Conservation (phyloP, 1,140 invertebrate species). For the Drosophila simulans region DNA sequence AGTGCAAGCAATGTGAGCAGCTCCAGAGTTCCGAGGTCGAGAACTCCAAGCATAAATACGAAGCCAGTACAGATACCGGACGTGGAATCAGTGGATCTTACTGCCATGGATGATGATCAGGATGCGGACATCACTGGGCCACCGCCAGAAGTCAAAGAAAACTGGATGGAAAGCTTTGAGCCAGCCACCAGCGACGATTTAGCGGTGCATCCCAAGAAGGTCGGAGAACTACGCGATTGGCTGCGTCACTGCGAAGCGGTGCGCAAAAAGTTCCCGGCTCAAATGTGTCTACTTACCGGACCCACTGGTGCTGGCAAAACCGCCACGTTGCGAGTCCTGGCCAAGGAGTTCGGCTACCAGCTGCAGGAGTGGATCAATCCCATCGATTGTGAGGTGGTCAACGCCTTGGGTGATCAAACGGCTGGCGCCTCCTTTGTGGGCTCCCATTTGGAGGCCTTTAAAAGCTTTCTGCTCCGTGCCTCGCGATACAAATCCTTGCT, state of each 20-base stretch:
- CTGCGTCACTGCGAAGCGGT: slow-evolving; percentile 77
- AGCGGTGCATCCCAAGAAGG: slow-evolving; percentile 87
- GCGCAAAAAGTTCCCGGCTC: slow-evolving; percentile 84
- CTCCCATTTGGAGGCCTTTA: slow-evolving; percentile 88
- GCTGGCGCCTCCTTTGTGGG: slow-evolving; percentile 82
- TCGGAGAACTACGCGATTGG: slow-evolving; percentile 87
- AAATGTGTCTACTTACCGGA: slow-evolving; percentile 88
- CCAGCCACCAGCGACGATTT: slow-evolving; percentile 86
- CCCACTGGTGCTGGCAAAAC: slow-evolving; percentile 91
- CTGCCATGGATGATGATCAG: slow-evolving; percentile 6
- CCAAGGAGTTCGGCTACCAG: slow-evolving; percentile 86
- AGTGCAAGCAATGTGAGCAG: slow-evolving; percentile 19
- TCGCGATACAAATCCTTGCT: slow-evolving; percentile 89
- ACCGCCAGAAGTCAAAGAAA: slow-evolving; percentile 40
- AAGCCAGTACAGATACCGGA: not conserved
- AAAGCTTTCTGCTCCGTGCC: slow-evolving; percentile 88
- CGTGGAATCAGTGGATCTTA: slow-evolving; percentile 49
- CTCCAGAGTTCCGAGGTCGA: not conserved
- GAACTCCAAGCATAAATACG: slow-evolving; percentile 6
- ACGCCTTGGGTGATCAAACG: slow-evolving; percentile 58
- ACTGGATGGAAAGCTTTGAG: slow-evolving; percentile 86
- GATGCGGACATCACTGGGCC: not conserved
- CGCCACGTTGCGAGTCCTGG: slow-evolving; percentile 86
- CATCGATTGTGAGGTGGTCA: slow-evolving; percentile 85
- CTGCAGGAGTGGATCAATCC: slow-evolving; percentile 91